Conservation (phyloP, 2,888 invertebrate genomes). For the Desoria tigrina region DNA sequence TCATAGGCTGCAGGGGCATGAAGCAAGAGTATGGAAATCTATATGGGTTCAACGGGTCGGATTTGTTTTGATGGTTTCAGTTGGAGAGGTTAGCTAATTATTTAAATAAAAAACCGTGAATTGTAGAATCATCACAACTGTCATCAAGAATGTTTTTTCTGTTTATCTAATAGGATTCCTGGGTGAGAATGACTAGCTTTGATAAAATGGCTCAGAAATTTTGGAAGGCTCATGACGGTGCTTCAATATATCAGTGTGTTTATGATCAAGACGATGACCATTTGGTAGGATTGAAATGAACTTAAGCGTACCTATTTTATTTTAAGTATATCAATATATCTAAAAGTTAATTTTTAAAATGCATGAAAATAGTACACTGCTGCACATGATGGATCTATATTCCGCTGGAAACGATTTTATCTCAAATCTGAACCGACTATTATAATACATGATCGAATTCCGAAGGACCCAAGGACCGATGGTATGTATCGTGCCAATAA, state of each 20-base stretch:
- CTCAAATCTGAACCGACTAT: constrained; percentile 21
- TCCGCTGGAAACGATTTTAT: constrained; percentile 35
- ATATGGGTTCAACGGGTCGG: constrained; percentile 6
- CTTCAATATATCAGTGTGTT: constrained; percentile 39
- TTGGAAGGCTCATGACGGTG: constrained; percentile 39
- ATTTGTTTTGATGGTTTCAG: constrained; percentile 26
- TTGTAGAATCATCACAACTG: not conserved
- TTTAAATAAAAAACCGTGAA: not conserved
- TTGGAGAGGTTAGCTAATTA: constrained; percentile 38
- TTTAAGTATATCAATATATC: not conserved
- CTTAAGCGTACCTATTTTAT: no score
- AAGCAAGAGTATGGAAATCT: constrained; percentile 37
- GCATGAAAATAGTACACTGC: constrained; percentile 37
- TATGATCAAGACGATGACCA: constrained; percentile 33
- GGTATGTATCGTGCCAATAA: not conserved
- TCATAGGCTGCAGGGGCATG: constrained; percentile 33
- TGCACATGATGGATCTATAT: constrained; percentile 37
- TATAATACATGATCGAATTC: constrained; percentile 25
- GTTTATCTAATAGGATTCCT: constrained; percentile 33
- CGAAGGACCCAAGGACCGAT: constrained; percentile 14
- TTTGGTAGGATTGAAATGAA: constrained; percentile 25
- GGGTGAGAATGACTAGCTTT: constrained; percentile 28
- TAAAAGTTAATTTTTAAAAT: not conserved
- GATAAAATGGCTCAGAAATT: constrained; percentile 32
- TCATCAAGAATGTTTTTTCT: no score